Conservation (phyloP, 1,140 invertebrate genomes). For the Drosophila bocki region DNA sequence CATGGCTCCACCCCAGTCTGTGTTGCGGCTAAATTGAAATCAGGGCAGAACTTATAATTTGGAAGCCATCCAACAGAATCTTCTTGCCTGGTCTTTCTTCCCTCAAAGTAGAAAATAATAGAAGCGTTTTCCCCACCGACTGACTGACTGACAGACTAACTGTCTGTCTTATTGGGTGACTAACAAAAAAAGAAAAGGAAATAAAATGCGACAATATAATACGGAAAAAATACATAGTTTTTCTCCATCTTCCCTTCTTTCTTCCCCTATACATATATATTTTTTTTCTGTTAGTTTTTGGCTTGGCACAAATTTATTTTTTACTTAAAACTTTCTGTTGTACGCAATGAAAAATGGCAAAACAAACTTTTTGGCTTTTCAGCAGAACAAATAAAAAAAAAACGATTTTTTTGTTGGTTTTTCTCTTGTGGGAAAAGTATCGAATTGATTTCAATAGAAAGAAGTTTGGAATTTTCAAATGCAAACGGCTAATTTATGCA, state of each 20-base stretch:
- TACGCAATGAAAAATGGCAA: conserved; percentile 80
- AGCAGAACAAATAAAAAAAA: conserved; percentile 49
- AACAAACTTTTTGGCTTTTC: conserved; percentile 79
- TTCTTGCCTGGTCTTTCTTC: not conserved
- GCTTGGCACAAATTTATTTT: conserved; percentile 78
- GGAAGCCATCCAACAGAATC: conserved; percentile 66
- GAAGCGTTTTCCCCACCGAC: conserved; percentile 11
- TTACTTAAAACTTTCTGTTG: conserved; percentile 84
- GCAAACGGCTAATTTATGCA: conserved; percentile 81
- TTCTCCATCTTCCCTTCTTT: conserved; percentile 17
- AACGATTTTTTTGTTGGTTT: conserved; percentile 34
- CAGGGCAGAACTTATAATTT: conserved; percentile 76
- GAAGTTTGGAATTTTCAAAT: conserved; percentile 76
- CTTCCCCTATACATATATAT: conserved; percentile 3
- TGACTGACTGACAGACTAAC: conserved; percentile 45
- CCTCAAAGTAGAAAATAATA: conserved; percentile 55
- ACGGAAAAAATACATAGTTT: conserved; percentile 39
- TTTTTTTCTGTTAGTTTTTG: conserved; percentile 54
- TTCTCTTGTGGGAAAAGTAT: conserved; percentile 51
- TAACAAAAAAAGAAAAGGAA: conserved; percentile 33
- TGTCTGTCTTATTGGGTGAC: conserved; percentile 40
- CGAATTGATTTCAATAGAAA: conserved; percentile 70
- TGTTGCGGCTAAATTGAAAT: conserved; percentile 63
- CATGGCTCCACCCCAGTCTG: conserved; percentile 32
- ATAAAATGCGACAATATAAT: conserved; percentile 62